phyloP scores from a whole-genome alignment of 2,888 invertebrate species.

The Pseudanteris insignis region DNA sequence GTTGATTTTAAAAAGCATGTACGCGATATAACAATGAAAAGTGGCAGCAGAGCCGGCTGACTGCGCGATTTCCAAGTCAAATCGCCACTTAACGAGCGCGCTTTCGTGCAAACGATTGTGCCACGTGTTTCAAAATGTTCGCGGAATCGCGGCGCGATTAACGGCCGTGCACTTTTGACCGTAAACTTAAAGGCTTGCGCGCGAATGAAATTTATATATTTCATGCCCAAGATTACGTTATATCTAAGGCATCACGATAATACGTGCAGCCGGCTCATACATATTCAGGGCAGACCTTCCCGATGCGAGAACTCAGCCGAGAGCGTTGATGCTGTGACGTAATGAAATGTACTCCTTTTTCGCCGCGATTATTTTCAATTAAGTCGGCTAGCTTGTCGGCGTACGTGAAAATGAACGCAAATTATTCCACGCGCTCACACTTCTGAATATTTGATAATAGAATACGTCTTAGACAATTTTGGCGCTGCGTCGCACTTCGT shows the following conservation, averaged over 20 bases:
- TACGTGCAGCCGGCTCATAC: conserved; percentile 25
- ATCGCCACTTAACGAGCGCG: conserved; percentile 6
- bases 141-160: conserved; percentile 25
- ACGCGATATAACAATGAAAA: too few relatives aligned
- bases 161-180: conserved; percentile 23
- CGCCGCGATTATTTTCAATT: neutral
- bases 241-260: conserved; percentile 32
- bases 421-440: neutral
- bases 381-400: neutral
- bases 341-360: conserved; percentile 7
- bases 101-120: conserved; percentile 8
- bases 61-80: conserved; percentile 19
- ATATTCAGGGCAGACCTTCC: conserved; percentile 33
- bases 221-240: conserved; percentile 17
- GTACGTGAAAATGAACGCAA: too few relatives aligned
- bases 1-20: too few relatives aligned
- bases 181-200: conserved; percentile 12
- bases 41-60: too few relatives aligned
- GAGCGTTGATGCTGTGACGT: conserved; percentile 21
- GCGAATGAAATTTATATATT: conserved; percentile 36
- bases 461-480: conserved; percentile 28
- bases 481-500: conserved; percentile 9
- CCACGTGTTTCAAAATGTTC: conserved; percentile 25
- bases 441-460: conserved; percentile 25
- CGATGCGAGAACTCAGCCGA: conserved; percentile 20